A percentile compares a stretch with the other conserved stretches of the same genome.
Conservation (phyloP, 2,888 invertebrate genomes). For the Agonum fuliginosum region DNA sequence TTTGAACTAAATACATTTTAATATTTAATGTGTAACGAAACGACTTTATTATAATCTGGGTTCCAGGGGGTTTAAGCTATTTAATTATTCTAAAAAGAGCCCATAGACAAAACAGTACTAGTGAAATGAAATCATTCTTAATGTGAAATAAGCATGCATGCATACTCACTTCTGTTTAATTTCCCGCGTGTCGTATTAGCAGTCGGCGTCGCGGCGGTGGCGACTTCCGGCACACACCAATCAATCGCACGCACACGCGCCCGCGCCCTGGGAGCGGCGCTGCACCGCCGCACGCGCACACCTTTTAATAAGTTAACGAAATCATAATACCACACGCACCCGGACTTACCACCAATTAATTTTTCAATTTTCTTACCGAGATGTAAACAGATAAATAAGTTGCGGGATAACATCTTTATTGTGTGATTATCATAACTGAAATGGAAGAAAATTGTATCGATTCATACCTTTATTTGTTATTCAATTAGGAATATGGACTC, state of each 20-base stretch:
- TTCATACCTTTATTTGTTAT: neutral
- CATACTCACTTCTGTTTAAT: slow-evolving; percentile 52
- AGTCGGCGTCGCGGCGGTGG: neutral
- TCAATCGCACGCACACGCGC: slow-evolving; percentile 52
- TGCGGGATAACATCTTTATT: slow-evolving; percentile 20
- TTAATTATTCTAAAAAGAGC: slow-evolving; percentile 7
- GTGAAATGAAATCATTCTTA: slow-evolving; percentile 29
- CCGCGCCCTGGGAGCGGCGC: slow-evolving; percentile 50
- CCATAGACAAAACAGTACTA: slow-evolving; percentile 15
- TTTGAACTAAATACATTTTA: too few relatives aligned
- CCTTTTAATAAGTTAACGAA: slow-evolving; percentile 57
- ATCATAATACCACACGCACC: slow-evolving; percentile 53
- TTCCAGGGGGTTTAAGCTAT: neutral
- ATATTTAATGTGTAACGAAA: too few relatives aligned
- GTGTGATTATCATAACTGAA: slow-evolving; percentile 6
- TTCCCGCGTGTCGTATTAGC: slow-evolving; percentile 59
- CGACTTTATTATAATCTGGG: too few relatives aligned
- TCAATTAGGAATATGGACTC: neutral
- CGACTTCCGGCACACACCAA: slow-evolving; percentile 40
- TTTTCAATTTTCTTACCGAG: slow-evolving; percentile 53
- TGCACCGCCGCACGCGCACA: neutral
- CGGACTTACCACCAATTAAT: slow-evolving; percentile 47
- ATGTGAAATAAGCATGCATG: slow-evolving; percentile 51
- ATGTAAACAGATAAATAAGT: slow-evolving; percentile 52
- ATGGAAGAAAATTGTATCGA: slow-evolving; percentile 16